Base-by-base conservation (phyloP, 2,888 invertebrate species). In the Chromoteleia sp. region DNA sequence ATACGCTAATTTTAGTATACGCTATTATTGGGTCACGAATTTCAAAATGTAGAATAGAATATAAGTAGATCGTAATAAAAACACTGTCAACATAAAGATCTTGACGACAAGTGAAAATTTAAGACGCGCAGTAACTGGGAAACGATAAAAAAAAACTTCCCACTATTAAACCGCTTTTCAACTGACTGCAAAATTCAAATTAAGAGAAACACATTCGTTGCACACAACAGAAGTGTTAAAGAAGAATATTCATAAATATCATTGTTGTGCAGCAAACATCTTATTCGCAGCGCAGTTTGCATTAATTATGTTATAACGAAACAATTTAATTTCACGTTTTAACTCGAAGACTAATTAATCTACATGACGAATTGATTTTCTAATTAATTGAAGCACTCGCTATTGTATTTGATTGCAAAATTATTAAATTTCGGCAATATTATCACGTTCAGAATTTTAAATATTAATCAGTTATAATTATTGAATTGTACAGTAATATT, bases 41-140 rank as follows among this genome's bases (percentile, higher is more conserved):
- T 7, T 17, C 43, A 43, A 43, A 3, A 39, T 39, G 6, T 8
- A 1, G 6, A 43, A 43, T 43, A 17, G 2, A 43, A 39, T 14
- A 6, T 12, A 39, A 39, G 39, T 6, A 39, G 39, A 39, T 39
- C 14, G n/a, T 14, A 14, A 39, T 39, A 1, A 14, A 14, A 14
- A 39, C 39, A 14, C 12, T 39, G 39, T 39, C 39, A 39, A 12
- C 14, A 14, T 12, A 2, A 39, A 1, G 3, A 39, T 14, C 8
- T 1, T 14, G 41, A 25, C 39, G 41, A 25, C 52, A 67, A 39
- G 65, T 50, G 65, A 67, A 67, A 67, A 50, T 67, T 39, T 41
- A 67, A 29, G 10, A 12, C 19, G 5, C 14, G 50, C 65, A 50
- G 14, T 36, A 17, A 10, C 12, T 1, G 6, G 14, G 1, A 33